phyloP scores from a whole-genome alignment of 2,797 vertebrate species.

The Pempheris klunzingeri region DNA sequence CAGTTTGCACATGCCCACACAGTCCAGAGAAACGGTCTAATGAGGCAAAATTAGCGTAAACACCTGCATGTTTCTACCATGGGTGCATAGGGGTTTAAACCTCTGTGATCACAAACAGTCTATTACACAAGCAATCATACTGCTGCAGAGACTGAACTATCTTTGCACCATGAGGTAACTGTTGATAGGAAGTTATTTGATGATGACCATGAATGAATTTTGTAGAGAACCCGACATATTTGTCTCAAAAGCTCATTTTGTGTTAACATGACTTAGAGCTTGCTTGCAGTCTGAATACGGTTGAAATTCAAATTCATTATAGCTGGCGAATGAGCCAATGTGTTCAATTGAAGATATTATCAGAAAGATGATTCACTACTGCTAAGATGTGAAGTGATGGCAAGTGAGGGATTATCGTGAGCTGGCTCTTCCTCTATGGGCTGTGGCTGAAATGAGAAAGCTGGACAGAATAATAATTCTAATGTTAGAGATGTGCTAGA shows the following conservation, averaged over 20 bases:
- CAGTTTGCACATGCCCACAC: too few species aligned
- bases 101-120: not conserved
- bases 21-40: not conserved
- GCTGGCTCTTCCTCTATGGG: not conserved
- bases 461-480: constrained; percentile 33
- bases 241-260: not conserved
- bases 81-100: not conserved
- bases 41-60: not conserved
- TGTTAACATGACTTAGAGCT: not conserved
- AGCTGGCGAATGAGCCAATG: constrained; percentile 1
- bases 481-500: constrained; percentile 23
- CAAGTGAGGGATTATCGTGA: not conserved
- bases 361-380: not conserved
- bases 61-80: not conserved
- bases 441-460: constrained; percentile 20
- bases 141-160: not conserved
- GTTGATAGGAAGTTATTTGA: not conserved
- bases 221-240: constrained; percentile 3
- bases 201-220: constrained; percentile 5
- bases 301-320: constrained; percentile 9
- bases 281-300: not conserved
- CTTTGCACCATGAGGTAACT: not conserved
- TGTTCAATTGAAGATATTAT: constrained; percentile 14
- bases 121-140: not conserved
- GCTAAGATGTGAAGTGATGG: constrained; percentile 7